Evolutionary conservation across 2,888 invertebrate genomes (phyloP).

Genomic region (Tholera decimalis): DNA sequence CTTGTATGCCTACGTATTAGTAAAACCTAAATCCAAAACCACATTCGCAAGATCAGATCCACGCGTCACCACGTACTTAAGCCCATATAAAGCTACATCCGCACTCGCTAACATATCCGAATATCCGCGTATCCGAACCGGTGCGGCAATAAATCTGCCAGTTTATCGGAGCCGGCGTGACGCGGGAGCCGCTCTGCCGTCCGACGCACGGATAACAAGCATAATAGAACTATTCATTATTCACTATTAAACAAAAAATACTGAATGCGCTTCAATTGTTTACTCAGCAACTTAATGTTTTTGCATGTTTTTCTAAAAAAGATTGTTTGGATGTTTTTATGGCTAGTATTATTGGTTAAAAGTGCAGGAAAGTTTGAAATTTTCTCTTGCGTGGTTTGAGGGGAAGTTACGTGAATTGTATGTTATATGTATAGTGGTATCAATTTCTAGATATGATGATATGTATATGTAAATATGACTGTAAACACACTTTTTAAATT

Average conservation of each 20-base stretch:
- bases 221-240: constrained; percentile 63
- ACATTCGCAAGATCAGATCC: background rate
- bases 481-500: too few species aligned
- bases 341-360: constrained; percentile 1
- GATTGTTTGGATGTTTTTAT: constrained; percentile 18
- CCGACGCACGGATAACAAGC: constrained; percentile 54
- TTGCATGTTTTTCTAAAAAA: constrained; percentile 2
- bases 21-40: background rate
- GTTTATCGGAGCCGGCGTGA: constrained; percentile 57
- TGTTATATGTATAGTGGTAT: too few species aligned
- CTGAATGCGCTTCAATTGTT: constrained; percentile 36
- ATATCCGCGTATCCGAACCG: constrained; percentile 40
- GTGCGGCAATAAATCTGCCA: constrained; percentile 66
- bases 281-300: constrained; percentile 24
- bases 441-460: too few species aligned
- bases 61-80: constrained; percentile 29
- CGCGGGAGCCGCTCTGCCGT: constrained; percentile 52
- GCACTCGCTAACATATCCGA: constrained; percentile 44
- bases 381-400: constrained; percentile 8
- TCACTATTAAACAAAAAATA: constrained; percentile 55
- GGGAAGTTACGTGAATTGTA: constrained; percentile 1
- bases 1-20: too few species aligned
- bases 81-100: constrained; percentile 34
- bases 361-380: constrained; percentile 8
- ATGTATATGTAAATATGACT: too few species aligned